Percentiles rank a stretch among this genome's conserved stretches.
These are phyloP conservation scores for Lophius piscatorius DNA, from an alignment of 2,113 vertebrate species.

Conservation along the genomic window DNA sequence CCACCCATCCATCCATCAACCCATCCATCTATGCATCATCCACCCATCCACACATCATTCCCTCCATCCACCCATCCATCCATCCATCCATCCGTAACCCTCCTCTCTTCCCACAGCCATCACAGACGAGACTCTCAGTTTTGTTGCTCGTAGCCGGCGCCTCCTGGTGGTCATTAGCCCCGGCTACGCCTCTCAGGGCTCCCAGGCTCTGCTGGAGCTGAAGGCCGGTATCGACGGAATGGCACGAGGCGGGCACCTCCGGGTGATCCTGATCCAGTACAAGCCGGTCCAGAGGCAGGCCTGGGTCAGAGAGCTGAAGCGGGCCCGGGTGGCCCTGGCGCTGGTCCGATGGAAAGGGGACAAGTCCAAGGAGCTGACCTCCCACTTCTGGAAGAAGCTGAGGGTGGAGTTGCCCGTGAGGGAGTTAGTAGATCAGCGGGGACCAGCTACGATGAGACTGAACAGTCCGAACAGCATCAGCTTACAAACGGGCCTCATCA, in stretches of 20 bases:
- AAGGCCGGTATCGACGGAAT: conserved; percentile 92
- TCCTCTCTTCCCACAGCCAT: conserved; percentile 84
- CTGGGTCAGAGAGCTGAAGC: conserved; percentile 89
- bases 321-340: conserved; percentile 85
- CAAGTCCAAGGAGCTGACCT: conserved; percentile 85
- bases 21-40: no score
- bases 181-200: conserved; percentile 88
- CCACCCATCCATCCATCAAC: no score
- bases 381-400: conserved; percentile 94
- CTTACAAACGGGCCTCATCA: conserved; percentile 61
- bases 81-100: conserved; percentile 55
- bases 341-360: conserved; percentile 95
- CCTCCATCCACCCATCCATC: not conserved
- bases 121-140: conserved; percentile 95
- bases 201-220: conserved; percentile 95
- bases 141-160: conserved; percentile 91
- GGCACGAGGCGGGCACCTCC: conserved; percentile 87
- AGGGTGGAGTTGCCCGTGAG: conserved; percentile 88
- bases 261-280: conserved; percentile 94
- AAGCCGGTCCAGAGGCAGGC: conserved; percentile 81
- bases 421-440: conserved; percentile 39
- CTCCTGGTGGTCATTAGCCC: conserved; percentile 94
- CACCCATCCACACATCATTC: no score
- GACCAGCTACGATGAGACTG: conserved; percentile 46
- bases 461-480: conserved; percentile 57